These are phyloP conservation scores for Chamaea fasciata DNA, from an alignment of 2,113 vertebrate species.

Conservation along the genomic window DNA sequence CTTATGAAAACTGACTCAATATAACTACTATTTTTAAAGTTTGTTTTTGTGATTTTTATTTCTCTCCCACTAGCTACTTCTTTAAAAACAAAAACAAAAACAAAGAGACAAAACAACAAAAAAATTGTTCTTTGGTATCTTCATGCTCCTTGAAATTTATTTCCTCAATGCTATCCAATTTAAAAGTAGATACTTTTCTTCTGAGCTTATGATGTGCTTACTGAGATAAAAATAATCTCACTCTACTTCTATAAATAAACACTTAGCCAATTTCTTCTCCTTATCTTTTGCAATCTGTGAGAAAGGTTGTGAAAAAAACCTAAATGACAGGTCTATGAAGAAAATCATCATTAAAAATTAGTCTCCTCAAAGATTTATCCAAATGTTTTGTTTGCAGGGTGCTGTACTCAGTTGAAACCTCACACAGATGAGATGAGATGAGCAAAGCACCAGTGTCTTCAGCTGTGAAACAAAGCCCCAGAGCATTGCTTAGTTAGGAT, in stretches of 20 bases:
- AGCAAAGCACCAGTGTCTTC: background rate
- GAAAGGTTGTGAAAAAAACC: background rate
- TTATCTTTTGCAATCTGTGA: background rate
- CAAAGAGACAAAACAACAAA: background rate
- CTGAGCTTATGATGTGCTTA: background rate
- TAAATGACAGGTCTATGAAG: background rate
- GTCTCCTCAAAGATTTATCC: background rate
- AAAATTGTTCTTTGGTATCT: background rate
- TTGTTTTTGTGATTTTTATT: background rate
- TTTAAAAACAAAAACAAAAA: background rate
- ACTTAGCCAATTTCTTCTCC: background rate
- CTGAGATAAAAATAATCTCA: conserved; percentile 36
- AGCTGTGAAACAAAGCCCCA: background rate
- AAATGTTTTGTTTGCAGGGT: background rate
- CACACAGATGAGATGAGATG: background rate
- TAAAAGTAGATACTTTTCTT: background rate
- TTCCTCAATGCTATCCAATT: background rate
- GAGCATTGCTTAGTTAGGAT: background rate
- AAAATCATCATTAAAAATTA: background rate
- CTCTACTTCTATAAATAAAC: conserved; percentile 1
- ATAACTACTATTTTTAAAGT: background rate
- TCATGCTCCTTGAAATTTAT: background rate
- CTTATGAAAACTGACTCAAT: background rate
- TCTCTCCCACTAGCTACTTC: background rate
- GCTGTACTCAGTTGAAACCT: background rate